Conservation (phyloP, 2,797 vertebrate species). For the Chiroxiphia lanceolata region DNA sequence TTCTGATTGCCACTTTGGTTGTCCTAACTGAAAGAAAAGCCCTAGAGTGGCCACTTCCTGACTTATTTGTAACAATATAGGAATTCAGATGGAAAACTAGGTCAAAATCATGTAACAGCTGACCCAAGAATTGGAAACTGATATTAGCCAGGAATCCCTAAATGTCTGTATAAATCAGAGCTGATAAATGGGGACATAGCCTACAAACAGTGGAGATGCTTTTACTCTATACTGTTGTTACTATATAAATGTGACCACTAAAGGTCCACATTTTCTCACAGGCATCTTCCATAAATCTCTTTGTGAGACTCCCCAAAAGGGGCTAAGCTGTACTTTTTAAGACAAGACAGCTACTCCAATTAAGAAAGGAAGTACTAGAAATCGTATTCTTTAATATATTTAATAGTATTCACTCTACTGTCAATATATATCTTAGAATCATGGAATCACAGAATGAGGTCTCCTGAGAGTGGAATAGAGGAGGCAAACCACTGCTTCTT, state of each 20-base stretch:
- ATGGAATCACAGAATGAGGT: neutral
- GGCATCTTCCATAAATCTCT: neutral
- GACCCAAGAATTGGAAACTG: neutral
- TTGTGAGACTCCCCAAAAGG: neutral
- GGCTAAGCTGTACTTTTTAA: neutral
- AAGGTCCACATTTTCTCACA: neutral
- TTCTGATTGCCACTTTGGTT: neutral
- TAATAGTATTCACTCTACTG: neutral
- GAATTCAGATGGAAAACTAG: neutral
- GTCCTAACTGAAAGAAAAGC: neutral
- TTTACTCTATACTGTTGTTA: neutral
- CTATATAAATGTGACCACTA: neutral
- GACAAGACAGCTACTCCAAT: neutral
- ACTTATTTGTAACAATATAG: neutral
- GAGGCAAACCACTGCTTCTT: neutral
- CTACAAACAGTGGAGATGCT: neutral
- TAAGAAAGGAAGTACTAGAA: neutral
- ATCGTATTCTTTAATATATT: neutral
- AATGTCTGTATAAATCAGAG: neutral
- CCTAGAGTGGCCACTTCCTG: neutral
- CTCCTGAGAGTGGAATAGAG: neutral
- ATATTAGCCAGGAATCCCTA: neutral
- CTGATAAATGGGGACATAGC: neutral
- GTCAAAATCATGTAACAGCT: neutral
- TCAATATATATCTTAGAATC: neutral